Evolutionary conservation across 2,888 invertebrate species (phyloP).

Genomic region (Drosophila multiciliata): DNA sequence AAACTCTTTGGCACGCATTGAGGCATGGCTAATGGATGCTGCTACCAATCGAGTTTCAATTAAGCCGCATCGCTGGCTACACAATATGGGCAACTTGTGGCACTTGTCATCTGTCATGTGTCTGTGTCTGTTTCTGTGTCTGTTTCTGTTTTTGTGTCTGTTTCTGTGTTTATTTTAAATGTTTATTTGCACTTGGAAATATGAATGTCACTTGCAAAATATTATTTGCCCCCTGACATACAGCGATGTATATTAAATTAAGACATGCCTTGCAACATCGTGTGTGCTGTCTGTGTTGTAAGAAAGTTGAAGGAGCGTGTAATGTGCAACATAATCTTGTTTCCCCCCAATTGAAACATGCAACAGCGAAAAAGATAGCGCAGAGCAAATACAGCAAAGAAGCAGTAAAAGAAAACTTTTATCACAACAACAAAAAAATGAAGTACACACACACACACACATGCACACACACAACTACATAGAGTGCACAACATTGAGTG

Average conservation of each 20-base stretch:
- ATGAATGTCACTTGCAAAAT: slow-evolving; percentile 12
- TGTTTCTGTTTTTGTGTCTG: no score
- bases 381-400: slow-evolving; percentile 26
- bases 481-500: slow-evolving; percentile 35
- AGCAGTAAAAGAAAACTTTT: slow-evolving; percentile 52
- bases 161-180: background rate
- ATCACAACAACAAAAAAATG: slow-evolving; percentile 22
- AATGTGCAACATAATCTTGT: slow-evolving; percentile 58
- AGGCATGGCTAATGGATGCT: slow-evolving; percentile 35
- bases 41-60: slow-evolving; percentile 57
- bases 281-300: slow-evolving; percentile 1
- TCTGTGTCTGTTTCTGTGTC: background rate
- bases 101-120: slow-evolving; percentile 28
- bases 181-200: slow-evolving; percentile 11
- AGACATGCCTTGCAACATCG: slow-evolving; percentile 23
- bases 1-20: background rate
- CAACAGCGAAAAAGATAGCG: slow-evolving; percentile 22
- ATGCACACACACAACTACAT: slow-evolving; percentile 15
- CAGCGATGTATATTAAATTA: slow-evolving; percentile 27
- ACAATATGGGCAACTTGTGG: slow-evolving; percentile 37
- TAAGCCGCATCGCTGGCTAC: slow-evolving; percentile 52
- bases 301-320: slow-evolving; percentile 32
- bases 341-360: slow-evolving; percentile 55
- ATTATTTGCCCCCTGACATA: slow-evolving; percentile 20
- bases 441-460: slow-evolving; percentile 23